A percentile compares a stretch with the other conserved stretches of the same genome.
phyloP scores from a whole-genome alignment of 2,888 invertebrate species.

The Acronicta psi region DNA sequence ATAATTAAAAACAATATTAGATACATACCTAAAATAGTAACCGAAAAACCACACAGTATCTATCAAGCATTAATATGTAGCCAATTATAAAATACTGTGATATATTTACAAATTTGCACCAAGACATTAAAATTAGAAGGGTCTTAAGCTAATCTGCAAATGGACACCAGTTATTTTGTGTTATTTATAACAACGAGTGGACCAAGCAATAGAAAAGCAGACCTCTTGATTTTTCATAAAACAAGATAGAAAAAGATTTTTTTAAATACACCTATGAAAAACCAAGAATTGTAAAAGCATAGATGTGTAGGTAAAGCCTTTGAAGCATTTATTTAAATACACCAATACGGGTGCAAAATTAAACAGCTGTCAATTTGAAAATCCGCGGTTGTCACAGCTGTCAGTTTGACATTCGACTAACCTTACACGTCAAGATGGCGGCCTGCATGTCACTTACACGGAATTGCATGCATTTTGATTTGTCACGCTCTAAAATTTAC shows the following conservation, averaged over 20 bases:
- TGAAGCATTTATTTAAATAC: constrained; percentile 43
- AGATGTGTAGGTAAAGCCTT: constrained; percentile 50
- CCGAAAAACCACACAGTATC: constrained; percentile 24
- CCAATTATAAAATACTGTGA: constrained; percentile 14
- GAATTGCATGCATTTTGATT: constrained; percentile 84
- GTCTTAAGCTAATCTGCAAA: constrained; percentile 13
- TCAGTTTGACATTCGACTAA: constrained; percentile 79
- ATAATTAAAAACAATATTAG: constrained; percentile 2
- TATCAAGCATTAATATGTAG: constrained; percentile 30
- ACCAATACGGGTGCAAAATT: constrained; percentile 47
- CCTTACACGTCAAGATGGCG: constrained; percentile 83
- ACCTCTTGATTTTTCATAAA: constrained; percentile 43
- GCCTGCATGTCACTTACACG: constrained; percentile 78
- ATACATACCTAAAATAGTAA: constrained; percentile 9
- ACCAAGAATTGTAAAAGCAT: constrained; percentile 43
- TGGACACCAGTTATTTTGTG: constrained; percentile 4
- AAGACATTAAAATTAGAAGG: constrained; percentile 14
- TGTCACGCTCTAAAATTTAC: constrained; percentile 87
- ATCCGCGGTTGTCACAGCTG: constrained; percentile 59
- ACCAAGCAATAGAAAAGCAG: constrained; percentile 46
- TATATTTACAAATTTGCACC: constrained; percentile 38
- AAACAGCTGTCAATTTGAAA: constrained; percentile 61
- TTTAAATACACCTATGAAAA: constrained; percentile 34
- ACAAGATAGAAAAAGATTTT: constrained; percentile 1
- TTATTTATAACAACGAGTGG: constrained; percentile 12